These are phyloP conservation scores for Chloroceryle amazona DNA, from an alignment of 2,797 vertebrate genomes.

Conservation along the genomic window DNA sequence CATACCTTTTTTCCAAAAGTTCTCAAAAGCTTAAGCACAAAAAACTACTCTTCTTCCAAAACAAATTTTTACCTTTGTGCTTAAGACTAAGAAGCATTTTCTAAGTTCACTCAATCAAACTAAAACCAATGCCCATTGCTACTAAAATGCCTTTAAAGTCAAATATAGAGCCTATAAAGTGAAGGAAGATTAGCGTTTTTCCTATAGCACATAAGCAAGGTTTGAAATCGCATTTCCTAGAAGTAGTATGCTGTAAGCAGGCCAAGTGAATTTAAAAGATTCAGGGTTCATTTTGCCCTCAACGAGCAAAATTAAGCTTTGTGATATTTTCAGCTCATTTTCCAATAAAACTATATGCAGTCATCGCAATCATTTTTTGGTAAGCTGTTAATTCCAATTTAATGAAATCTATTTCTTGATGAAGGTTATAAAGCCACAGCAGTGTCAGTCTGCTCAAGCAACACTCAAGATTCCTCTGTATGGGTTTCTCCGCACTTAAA, in stretches of 20 bases:
- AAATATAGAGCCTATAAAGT: background rate
- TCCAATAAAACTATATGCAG: background rate
- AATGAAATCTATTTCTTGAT: background rate
- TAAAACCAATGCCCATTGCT: background rate
- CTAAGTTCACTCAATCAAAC: background rate
- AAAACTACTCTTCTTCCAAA: background rate
- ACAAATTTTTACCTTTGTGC: background rate
- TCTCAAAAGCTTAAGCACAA: background rate
- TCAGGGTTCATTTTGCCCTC: background rate
- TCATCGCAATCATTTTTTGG: background rate
- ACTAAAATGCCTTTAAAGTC: background rate
- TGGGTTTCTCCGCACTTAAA: background rate
- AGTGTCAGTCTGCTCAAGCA: background rate
- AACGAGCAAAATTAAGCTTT: background rate
- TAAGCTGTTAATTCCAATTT: background rate
- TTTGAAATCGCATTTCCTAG: background rate
- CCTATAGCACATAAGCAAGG: background rate
- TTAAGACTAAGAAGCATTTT: background rate
- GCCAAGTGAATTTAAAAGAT: background rate
- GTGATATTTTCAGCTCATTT: background rate
- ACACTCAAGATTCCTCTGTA: background rate
- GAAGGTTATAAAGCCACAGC: background rate
- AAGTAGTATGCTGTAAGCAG: background rate
- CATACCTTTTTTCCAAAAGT: background rate
- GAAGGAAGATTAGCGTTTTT: background rate